A percentile compares a stretch with the other conserved stretches of the same genome.
These are phyloP conservation scores for Pelagia noctiluca DNA, from an alignment of 30 jellyfish, hydroid and myxozoan species.

Conservation along the genomic window DNA sequence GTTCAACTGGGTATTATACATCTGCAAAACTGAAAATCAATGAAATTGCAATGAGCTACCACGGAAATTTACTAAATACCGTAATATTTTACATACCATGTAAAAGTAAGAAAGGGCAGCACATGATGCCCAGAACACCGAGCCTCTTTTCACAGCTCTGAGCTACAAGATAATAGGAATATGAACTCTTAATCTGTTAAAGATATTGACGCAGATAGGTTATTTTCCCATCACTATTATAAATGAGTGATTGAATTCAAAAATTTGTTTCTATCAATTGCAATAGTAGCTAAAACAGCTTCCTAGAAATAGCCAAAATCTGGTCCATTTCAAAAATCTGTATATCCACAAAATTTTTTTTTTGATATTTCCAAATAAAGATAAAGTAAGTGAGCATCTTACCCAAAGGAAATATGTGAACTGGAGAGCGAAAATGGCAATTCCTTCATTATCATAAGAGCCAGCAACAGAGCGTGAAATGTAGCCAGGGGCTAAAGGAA, in stretches of 20 bases:
- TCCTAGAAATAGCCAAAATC: too few species aligned
- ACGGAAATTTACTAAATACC: not conserved
- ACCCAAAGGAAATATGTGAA: conserved; percentile 99
- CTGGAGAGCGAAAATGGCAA: conserved; percentile 99
- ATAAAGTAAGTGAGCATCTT: conserved; percentile 27
- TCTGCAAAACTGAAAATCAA: not conserved
- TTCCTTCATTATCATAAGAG: conserved; percentile 99
- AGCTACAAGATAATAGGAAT: conserved; percentile 55
- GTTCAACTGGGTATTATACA: too few species aligned
- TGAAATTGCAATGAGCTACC: not conserved
- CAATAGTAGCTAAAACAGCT: too few species aligned
- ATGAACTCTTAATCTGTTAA: not conserved
- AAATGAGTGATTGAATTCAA: too few species aligned
- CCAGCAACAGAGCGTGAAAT: conserved; percentile 99
- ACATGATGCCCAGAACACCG: conserved; percentile 95
- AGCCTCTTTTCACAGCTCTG: conserved; percentile 86
- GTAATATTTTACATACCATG: conserved; percentile 95
- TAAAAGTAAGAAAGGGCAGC: conserved; percentile 95
- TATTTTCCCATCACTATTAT: too few species aligned
- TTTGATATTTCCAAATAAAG: too few species aligned
- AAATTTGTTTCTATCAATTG: too few species aligned
- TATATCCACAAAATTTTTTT: too few species aligned
- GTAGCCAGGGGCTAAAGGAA: conserved; percentile 96
- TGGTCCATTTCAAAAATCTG: too few species aligned
- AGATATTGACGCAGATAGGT: not conserved